Conservation (phyloP, 2,888 invertebrate genomes). For the Drosophila anomalata region DNA sequence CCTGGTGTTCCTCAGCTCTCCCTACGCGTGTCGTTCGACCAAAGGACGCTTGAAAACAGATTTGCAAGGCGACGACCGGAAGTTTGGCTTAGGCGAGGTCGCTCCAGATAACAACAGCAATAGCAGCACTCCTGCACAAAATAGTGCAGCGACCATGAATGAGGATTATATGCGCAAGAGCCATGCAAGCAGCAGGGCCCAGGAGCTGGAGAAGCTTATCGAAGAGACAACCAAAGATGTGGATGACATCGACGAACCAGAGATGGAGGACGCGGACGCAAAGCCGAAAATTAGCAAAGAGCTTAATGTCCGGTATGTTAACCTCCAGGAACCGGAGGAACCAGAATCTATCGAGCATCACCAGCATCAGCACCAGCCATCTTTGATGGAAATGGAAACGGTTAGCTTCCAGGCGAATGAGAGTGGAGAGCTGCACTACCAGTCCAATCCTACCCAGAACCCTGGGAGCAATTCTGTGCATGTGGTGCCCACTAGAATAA, state of each 20-base stretch:
- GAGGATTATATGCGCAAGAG: constrained; percentile 77
- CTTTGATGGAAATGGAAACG: constrained; percentile 71
- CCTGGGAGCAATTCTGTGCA: constrained; percentile 50
- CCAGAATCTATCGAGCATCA: constrained; percentile 61
- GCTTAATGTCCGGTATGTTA: constrained; percentile 67
- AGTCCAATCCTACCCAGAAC: constrained; percentile 44
- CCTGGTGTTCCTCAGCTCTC: constrained; percentile 86
- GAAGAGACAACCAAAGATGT: constrained; percentile 84
- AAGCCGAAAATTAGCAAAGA: constrained; percentile 80
- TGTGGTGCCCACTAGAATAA: constrained; percentile 75
- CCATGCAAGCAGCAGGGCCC: constrained; percentile 73
- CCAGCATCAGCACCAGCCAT: constrained; percentile 60
- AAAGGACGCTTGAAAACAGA: constrained; percentile 81
- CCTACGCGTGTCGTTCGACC: constrained; percentile 83
- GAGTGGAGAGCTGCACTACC: constrained; percentile 80
- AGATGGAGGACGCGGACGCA: constrained; percentile 67
- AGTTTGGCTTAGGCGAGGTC: constrained; percentile 78
- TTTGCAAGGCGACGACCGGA: constrained; percentile 78
- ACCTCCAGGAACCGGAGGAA: constrained; percentile 56
- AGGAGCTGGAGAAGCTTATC: constrained; percentile 82
- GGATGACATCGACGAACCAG: constrained; percentile 80
- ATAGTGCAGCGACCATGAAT: constrained; percentile 54
- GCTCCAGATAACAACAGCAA: constrained; percentile 51
- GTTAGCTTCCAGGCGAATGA: constrained; percentile 80
- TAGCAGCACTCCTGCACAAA: constrained; percentile 42